Evolutionary conservation across 2,797 vertebrate genomes (phyloP).

Genomic region (Forpus xanthops): DNA sequence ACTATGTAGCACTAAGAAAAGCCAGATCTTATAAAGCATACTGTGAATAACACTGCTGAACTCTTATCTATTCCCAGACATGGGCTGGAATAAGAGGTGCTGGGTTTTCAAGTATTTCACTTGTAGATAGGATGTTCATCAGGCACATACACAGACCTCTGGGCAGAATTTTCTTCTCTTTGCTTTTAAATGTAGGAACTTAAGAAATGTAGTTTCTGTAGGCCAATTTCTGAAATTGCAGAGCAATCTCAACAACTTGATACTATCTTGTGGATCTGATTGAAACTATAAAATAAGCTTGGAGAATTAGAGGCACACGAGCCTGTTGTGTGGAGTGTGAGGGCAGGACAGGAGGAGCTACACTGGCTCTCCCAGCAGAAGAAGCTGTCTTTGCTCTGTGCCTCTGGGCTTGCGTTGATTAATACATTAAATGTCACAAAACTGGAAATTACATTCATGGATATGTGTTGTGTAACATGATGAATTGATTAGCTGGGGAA

Average conservation of each 20-base stretch:
- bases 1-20: not conserved
- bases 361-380: constrained; percentile 3
- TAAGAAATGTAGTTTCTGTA: not conserved
- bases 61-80: fast-evolving
- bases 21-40: not conserved
- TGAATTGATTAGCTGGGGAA: constrained; percentile 1
- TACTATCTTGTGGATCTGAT: not conserved
- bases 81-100: not conserved
- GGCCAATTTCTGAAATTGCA: not conserved
- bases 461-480: not conserved
- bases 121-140: not conserved
- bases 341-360: not conserved
- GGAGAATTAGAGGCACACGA: not conserved
- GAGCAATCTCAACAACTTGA: not conserved
- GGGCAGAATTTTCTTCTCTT: not conserved
- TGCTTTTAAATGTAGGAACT: not conserved
- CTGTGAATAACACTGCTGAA: not conserved
- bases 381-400: not conserved
- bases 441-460: not conserved
- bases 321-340: not conserved
- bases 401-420: not conserved
- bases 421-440: not conserved
- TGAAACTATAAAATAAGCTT: not conserved
- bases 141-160: not conserved
- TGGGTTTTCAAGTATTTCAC: not conserved